Evolutionary conservation across 2,888 invertebrate species (phyloP).

Genomic region (Leucoma salicis): DNA sequence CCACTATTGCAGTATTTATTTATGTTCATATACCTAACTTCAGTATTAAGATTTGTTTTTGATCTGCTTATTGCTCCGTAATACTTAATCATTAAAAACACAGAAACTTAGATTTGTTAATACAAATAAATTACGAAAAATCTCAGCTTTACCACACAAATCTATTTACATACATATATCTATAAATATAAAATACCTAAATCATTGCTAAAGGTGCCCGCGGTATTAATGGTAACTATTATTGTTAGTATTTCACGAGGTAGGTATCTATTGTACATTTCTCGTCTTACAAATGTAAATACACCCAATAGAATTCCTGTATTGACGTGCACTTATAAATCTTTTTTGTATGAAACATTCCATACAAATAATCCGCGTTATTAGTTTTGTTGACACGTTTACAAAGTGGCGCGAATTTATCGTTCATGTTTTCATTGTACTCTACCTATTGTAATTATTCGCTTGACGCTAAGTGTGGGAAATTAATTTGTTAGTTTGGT

Average conservation of each 20-base stretch:
- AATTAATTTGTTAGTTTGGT: conserved; percentile 48
- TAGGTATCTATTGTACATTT: conserved; percentile 22
- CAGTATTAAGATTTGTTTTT: too few relatives aligned
- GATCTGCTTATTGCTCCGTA: too few relatives aligned
- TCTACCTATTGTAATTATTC: conserved; percentile 51
- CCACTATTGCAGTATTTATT: conserved; percentile 33
- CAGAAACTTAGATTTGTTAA: too few relatives aligned
- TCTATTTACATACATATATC: too few relatives aligned
- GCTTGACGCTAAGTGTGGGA: conserved; percentile 68
- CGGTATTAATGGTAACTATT: not conserved
- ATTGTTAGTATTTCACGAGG: conserved; percentile 4
- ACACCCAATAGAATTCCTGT: conserved; percentile 21
- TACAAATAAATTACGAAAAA: too few relatives aligned
- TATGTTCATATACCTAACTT: conserved; percentile 31
- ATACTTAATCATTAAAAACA: too few relatives aligned
- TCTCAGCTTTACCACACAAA: too few relatives aligned
- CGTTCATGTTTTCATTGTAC: conserved; percentile 43
- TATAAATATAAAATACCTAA: too few relatives aligned
- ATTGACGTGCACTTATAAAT: conserved; percentile 30
- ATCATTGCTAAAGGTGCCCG: not conserved
- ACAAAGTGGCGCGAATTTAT: conserved; percentile 61
- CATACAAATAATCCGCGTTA: conserved; percentile 53
- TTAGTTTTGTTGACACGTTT: conserved; percentile 66
- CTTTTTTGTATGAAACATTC: conserved; percentile 29
- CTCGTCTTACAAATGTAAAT: conserved; percentile 32